Evolutionary conservation across 2,888 invertebrate genomes (phyloP), one percentile per base, ranked within the genome.

Genomic region (Drosophila diplacantha): DNA sequence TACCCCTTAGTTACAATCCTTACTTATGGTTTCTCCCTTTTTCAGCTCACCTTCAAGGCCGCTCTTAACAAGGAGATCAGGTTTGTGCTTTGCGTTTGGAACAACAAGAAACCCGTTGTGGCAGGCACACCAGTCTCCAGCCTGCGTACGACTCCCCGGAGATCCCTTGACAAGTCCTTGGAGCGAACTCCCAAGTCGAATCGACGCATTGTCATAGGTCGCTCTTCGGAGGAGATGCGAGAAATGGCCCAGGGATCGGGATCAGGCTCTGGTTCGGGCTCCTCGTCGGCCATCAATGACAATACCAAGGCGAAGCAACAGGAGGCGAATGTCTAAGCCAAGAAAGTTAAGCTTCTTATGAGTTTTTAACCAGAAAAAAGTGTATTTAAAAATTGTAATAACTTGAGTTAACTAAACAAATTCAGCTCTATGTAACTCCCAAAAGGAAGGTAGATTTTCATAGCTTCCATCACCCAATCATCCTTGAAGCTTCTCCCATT

Each of bases 51-150:
- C 1, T 75, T 82, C 9, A 85, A 81, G 44, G 52, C 72, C 26
- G 83, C 84, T 1, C 75, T 85, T 24, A 29, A 46, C 0, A 83
- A 79, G 53, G 86, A 86, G 69, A 61, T 83, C 0, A 71, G 52
- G 18, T 86, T 86, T 39, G 82, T 85, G 32, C 68, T 86, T 5
- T 72, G 82, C 47, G 71, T 86, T 39, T 85, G 85, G 85, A 86
- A 84, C 62, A 86, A 85, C 43, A 84, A 80, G 39, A 86, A 86
- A 16, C 86, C 86, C 6, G 73, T 85, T 6, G 65, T 55, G 5
- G 53, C 55, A 7, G 59, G 62, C 8, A 74, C 79, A 12, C 81
- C 86, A 1, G 59, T 71, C 0, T 75, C 78, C 8, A 86, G 86
- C 37, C 26, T 78, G 9, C 65, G 71, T 2, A 71, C 77, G 3